Conservation (phyloP, 2,888 invertebrate genomes). For the Gibbula magus region DNA sequence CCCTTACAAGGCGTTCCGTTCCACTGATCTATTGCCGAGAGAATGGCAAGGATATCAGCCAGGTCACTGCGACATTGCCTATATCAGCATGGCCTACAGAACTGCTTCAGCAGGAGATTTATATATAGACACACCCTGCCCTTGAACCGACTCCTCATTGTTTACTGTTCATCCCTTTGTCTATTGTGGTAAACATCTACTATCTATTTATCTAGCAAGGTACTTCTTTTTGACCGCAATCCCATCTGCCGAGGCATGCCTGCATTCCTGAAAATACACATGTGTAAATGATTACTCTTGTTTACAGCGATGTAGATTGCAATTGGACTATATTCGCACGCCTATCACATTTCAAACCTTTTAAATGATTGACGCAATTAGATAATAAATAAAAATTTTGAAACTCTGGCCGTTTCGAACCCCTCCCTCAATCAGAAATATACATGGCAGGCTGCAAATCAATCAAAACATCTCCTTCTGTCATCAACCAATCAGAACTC, state of each 20-base stretch:
- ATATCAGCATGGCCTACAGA: too few relatives aligned
- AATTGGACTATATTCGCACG: not conserved
- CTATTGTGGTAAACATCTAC: not conserved
- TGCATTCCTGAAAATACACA: not conserved
- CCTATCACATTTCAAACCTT: not conserved
- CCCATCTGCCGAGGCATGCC: not conserved
- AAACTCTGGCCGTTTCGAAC: not conserved
- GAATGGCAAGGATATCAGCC: too few relatives aligned
- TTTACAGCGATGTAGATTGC: slow-evolving; percentile 8
- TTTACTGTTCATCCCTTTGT: too few relatives aligned
- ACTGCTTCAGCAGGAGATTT: too few relatives aligned
- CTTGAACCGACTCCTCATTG: too few relatives aligned
- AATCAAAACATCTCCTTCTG: slow-evolving; percentile 2
- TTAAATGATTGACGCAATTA: not conserved
- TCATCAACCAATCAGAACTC: slow-evolving; percentile 34
- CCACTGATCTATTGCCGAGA: too few relatives aligned
- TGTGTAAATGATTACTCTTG: slow-evolving; percentile 1
- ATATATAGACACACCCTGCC: too few relatives aligned
- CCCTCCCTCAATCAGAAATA: not conserved
- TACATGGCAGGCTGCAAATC: not conserved
- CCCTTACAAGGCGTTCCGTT: too few relatives aligned
- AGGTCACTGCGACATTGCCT: too few relatives aligned
- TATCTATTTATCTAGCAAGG: not conserved
- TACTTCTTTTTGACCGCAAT: slow-evolving; percentile 5
- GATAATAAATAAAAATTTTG: slow-evolving; percentile 6